A percentile compares a stretch with the other conserved stretches of the same genome.
These are phyloP conservation scores for Clupea harengus DNA, from an alignment of 2,113 vertebrate genomes.

Conservation along the genomic window DNA sequence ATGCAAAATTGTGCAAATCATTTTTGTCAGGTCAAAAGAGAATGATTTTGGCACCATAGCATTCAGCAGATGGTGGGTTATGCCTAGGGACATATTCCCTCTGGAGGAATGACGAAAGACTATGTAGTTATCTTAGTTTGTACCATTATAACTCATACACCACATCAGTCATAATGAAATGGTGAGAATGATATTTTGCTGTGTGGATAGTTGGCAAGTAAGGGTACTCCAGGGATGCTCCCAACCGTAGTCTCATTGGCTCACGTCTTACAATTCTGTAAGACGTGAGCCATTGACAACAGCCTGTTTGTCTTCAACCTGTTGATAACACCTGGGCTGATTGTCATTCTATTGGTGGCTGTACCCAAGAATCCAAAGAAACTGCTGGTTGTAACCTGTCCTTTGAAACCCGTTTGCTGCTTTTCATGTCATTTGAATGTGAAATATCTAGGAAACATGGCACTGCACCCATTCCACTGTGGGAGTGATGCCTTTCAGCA, in stretches of 20 bases:
- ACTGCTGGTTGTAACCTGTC: neutral
- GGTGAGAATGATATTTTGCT: too few species aligned
- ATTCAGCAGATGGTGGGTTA: neutral
- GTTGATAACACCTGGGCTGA: neutral
- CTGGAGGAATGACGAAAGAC: neutral
- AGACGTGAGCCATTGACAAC: neutral
- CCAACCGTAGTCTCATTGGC: neutral
- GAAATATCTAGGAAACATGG: neutral
- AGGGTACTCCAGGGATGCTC: too few species aligned
- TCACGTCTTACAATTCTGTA: too few species aligned
- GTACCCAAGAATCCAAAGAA: neutral
- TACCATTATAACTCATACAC: neutral
- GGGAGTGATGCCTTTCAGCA: neutral
- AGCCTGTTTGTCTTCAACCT: neutral
- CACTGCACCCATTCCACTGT: neutral
- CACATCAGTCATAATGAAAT: too few species aligned
- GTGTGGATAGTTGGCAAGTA: too few species aligned
- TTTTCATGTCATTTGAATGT: constrained; percentile 1
- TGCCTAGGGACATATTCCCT: neutral
- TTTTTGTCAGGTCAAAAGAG: neutral
- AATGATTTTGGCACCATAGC: neutral
- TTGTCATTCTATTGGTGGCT: neutral
- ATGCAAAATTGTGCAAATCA: constrained; percentile 11
- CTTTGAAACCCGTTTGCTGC: neutral
- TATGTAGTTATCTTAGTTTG: neutral